Conservation (phyloP, 2,888 invertebrate genomes). For the Megastigmus dorsalis region DNA sequence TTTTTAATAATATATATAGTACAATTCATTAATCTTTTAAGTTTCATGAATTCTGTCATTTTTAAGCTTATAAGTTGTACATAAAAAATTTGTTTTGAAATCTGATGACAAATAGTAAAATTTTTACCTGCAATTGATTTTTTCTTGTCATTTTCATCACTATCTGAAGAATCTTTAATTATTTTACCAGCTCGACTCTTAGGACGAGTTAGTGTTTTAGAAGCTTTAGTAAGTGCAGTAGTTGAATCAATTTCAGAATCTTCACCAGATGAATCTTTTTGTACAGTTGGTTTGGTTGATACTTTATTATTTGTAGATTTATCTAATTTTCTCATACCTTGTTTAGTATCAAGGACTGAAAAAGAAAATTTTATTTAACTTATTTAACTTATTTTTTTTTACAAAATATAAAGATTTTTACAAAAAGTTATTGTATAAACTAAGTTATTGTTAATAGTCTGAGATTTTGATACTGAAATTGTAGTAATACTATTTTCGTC, state of each 20-base stretch:
- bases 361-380: not conserved
- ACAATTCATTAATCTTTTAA: no score
- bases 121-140: slow-evolving; percentile 15
- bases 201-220: not conserved
- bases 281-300: not conserved
- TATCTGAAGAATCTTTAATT: slow-evolving; percentile 21
- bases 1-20: not conserved
- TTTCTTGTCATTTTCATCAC: slow-evolving; percentile 28
- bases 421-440: no score
- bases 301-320: slow-evolving; percentile 3
- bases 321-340: slow-evolving; percentile 5
- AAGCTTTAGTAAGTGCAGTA: slow-evolving; percentile 1
- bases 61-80: no score
- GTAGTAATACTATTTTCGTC: no score
- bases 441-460: no score
- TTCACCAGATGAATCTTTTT: not conserved
- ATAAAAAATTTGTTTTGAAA: not conserved
- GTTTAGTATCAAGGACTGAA: not conserved
- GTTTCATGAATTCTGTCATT: no score
- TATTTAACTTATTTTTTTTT: no score
- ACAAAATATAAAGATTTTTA: no score
- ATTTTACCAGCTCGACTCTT: slow-evolving; percentile 31
- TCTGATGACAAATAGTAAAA: not conserved
- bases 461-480: no score
- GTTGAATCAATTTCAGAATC: slow-evolving; percentile 26